Conservation (phyloP, 2,888 invertebrate species). For the Pegoplata infirma region DNA sequence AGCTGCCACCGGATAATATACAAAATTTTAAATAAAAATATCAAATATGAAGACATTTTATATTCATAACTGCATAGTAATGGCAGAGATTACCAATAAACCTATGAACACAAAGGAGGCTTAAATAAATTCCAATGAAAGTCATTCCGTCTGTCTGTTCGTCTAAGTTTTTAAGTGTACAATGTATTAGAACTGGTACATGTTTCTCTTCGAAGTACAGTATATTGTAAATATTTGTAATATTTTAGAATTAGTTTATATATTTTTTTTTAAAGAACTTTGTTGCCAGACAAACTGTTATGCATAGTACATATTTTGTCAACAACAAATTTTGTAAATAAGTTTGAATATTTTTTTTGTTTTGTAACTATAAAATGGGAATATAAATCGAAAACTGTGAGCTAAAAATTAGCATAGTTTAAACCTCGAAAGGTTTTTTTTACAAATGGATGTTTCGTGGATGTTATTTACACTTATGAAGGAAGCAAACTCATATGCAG, state of each 20-base stretch:
- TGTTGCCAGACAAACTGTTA: constrained; percentile 40
- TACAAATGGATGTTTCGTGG: no score
- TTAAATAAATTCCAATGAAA: constrained; percentile 43
- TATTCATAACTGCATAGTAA: constrained; percentile 51
- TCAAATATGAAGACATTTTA: no score
- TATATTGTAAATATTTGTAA: constrained; percentile 5
- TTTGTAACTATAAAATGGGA: no score
- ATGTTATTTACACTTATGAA: no score
- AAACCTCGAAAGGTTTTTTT: no score
- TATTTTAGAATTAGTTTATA: constrained; percentile 19
- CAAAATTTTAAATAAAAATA: no score
- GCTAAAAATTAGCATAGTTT: no score
- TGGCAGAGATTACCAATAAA: constrained; percentile 64
- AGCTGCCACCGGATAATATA: no score
- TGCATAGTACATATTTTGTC: constrained; percentile 52
- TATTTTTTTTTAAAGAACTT: background rate
- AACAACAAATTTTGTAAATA: constrained; percentile 55
- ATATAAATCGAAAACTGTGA: no score
- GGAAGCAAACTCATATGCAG: no score
- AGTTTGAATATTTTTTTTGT: constrained; percentile 43
- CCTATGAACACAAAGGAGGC: constrained; percentile 58
- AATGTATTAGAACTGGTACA: background rate
- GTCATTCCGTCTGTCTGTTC: background rate
- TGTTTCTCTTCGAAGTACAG: background rate
- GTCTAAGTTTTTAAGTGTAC: background rate